phyloP scores from a whole-genome alignment of 1,140 invertebrate genomes.

The Tyrophagus putrescentiae region DNA sequence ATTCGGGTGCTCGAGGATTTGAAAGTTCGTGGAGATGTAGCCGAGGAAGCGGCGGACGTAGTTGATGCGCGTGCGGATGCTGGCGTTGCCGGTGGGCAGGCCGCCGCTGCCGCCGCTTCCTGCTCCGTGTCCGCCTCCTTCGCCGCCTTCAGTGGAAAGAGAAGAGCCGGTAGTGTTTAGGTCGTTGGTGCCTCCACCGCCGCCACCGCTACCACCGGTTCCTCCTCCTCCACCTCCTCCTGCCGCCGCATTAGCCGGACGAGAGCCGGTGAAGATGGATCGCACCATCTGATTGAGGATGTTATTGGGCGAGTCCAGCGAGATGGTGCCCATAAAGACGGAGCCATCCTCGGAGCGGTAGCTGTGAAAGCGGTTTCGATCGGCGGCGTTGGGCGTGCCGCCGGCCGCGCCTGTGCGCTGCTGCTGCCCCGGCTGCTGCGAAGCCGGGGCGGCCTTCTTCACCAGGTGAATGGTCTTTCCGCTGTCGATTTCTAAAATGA shows the following conservation, averaged over 20 bases:
- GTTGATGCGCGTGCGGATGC: slow-evolving; percentile 32
- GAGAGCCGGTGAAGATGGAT: slow-evolving; percentile 32
- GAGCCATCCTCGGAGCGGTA: slow-evolving; percentile 1
- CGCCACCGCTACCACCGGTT: background rate
- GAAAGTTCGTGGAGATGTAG: slow-evolving; percentile 30
- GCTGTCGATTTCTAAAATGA: slow-evolving; percentile 33
- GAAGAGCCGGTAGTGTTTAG: slow-evolving; percentile 32
- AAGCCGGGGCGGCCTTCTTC: slow-evolving; percentile 52
- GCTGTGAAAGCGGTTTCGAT: slow-evolving; percentile 34
- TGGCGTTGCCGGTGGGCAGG: slow-evolving; percentile 19
- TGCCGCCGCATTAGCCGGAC: slow-evolving; percentile 8
- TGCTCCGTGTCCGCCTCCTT: no score
- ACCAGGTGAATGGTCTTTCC: slow-evolving; percentile 86
- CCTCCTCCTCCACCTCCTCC: background rate
- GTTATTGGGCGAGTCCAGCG: slow-evolving; percentile 23
- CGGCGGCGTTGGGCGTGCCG: slow-evolving; percentile 33
- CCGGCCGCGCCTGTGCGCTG: slow-evolving; percentile 33
- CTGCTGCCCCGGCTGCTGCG: slow-evolving; percentile 6
- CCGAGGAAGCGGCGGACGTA: slow-evolving; percentile 31
- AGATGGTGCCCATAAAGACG: slow-evolving; percentile 1
- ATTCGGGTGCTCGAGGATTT: slow-evolving; percentile 30
- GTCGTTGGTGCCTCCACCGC: background rate
- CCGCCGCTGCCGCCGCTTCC: background rate
- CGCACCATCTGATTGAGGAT: slow-evolving; percentile 32
- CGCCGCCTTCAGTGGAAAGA: background rate